Conservation (phyloP, 2,797 vertebrate species). For the Phataginus tricuspis region DNA sequence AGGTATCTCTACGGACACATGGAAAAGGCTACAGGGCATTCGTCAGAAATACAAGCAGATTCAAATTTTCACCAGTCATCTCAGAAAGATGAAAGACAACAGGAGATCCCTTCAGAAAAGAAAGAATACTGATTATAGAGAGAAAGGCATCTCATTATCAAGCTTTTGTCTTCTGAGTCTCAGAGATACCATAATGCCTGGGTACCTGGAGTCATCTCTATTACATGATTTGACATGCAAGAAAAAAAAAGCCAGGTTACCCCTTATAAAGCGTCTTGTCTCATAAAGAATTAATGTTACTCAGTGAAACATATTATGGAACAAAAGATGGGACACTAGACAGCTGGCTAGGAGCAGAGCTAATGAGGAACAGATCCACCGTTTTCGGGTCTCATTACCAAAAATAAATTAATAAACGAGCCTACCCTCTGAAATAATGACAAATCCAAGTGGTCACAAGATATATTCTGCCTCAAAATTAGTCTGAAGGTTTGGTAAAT, state of each 20-base stretch:
- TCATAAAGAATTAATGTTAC: constrained; percentile 75
- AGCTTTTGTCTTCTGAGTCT: background rate
- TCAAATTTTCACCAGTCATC: background rate
- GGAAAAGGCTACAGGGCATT: background rate
- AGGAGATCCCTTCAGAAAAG: background rate
- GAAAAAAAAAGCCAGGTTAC: constrained; percentile 74
- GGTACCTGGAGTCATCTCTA: constrained; percentile 24
- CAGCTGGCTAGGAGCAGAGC: constrained; percentile 29
- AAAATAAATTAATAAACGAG: background rate
- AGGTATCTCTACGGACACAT: fast-evolving
- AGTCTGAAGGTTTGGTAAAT: background rate
- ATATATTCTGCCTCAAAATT: constrained; percentile 1
- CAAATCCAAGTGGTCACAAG: background rate
- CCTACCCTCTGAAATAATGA: background rate
- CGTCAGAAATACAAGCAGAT: background rate
- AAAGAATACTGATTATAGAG: background rate
- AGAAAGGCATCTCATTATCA: constrained; percentile 42
- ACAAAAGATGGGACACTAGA: constrained; percentile 1
- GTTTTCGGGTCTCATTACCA: background rate
- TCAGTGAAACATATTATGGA: background rate
- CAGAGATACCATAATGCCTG: background rate
- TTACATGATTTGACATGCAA: constrained; percentile 33
- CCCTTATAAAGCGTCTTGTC: constrained; percentile 52
- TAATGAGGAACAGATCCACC: background rate
- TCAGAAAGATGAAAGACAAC: background rate